Conservation (phyloP, 1,140 invertebrate species). For the Philotrypesis tridentata region DNA sequence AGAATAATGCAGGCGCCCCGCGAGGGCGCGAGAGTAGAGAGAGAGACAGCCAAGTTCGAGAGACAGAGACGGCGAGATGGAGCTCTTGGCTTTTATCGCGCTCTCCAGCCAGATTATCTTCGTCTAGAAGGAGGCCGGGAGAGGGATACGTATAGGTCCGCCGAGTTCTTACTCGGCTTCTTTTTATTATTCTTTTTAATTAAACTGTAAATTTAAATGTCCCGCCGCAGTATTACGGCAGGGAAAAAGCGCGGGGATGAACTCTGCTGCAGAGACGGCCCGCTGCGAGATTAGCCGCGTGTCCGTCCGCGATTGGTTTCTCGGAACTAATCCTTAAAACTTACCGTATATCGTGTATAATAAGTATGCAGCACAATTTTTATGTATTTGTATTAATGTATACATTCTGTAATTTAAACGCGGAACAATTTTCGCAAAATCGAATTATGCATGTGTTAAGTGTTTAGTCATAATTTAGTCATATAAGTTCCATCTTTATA, state of each 20-base stretch:
- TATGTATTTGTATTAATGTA: no score
- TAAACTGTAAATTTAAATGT: slow-evolving; percentile 41
- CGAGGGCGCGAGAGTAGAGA: no score
- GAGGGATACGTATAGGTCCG: no score
- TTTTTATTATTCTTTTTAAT: slow-evolving; percentile 33
- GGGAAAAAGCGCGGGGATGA: neutral
- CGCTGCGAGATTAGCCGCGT: neutral
- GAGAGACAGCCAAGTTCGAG: slow-evolving; percentile 16
- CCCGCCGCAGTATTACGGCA: slow-evolving; percentile 17
- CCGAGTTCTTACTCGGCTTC: slow-evolving; percentile 20
- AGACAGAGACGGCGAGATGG: slow-evolving; percentile 11
- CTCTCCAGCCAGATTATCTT: slow-evolving; percentile 27
- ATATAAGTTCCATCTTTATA: no score
- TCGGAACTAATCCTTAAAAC: neutral
- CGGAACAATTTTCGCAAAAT: no score
- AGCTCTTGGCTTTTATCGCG: slow-evolving; percentile 32
- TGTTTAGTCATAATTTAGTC: no score
- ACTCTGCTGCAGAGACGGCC: neutral
- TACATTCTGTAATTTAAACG: no score
- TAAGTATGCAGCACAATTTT: no score
- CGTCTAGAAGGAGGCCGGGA: neutral
- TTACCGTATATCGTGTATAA: no score
- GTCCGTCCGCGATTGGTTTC: neutral
- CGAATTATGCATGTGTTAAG: no score
- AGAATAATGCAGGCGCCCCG: slow-evolving; percentile 35